phyloP scores from a whole-genome alignment of 2,888 invertebrate genomes.

The Epistrophella euchroma region DNA sequence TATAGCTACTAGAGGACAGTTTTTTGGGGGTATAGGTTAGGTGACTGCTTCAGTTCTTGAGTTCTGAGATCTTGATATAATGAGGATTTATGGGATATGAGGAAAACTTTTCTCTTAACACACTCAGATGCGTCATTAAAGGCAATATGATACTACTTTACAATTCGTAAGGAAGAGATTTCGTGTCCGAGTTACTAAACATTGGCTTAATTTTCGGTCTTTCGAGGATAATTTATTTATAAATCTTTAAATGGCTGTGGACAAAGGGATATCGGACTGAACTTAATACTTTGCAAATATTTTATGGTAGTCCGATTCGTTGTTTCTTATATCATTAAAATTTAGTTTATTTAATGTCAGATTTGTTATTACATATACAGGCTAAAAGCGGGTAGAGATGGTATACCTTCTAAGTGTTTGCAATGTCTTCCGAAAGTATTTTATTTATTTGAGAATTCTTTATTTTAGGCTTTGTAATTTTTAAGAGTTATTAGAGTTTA shows the following conservation, averaged over 20 bases:
- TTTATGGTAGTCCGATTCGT: not conserved
- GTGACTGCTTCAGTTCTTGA: not conserved
- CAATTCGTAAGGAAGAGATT: slow-evolving; percentile 15
- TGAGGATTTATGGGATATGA: slow-evolving; percentile 13
- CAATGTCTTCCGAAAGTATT: no score
- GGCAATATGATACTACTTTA: not conserved
- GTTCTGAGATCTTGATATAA: not conserved
- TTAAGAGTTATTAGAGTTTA: no score
- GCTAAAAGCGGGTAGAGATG: no score
- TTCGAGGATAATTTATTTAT: slow-evolving; percentile 1
- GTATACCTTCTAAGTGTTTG: no score
- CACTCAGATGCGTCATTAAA: not conserved
- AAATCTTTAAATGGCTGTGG: not conserved
- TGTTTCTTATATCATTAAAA: not conserved
- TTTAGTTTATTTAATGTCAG: not conserved
- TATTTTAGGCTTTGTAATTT: no score
- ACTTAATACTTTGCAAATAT: not conserved
- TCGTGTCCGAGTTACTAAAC: slow-evolving; percentile 10
- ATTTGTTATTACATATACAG: not conserved
- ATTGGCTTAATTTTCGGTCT: slow-evolving; percentile 3
- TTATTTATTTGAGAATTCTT: no score
- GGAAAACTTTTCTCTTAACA: slow-evolving; percentile 12
- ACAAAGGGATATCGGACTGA: not conserved
- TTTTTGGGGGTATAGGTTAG: not conserved
- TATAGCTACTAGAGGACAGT: not conserved